Evolutionary conservation across 2,888 invertebrate genomes (phyloP), one percentile per base, ranked within the genome.

Genomic region (Ferrisia virgata): DNA sequence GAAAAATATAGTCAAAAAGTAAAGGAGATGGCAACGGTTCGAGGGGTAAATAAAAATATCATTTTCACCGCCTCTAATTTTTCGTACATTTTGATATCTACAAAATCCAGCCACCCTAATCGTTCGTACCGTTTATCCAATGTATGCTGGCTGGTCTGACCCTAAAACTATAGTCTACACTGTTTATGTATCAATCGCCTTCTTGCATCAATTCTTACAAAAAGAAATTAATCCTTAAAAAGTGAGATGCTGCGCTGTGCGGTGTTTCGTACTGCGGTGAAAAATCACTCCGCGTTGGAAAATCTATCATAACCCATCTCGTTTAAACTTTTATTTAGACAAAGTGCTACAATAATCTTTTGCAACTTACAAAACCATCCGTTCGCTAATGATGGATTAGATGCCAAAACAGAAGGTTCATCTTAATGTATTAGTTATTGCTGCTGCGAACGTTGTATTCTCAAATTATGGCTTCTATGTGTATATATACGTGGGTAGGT

Each of bases 291-390:
- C 28, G 58, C 58, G 11, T 25, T 25, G 58, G 58, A 72, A 72
- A 72, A 72, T 72, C 72, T 72, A 72, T 72, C 72, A 72, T 72
- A 72, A 72, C 72, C 72, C 72, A 72, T 72, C 72, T 72, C 72
- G 72, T 72, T 72, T 72, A 72, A 72, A 72, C 72, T 72, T 72
- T 72, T 72, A 72, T 72, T 72, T 72, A 72, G 72, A 72, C 72
- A 72, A 72, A 72, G 36, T 72, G 72, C 72, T 72, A 72, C 72
- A 72, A 72, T 72, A 72, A 72, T 72, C 72, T 72, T 72, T 72
- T 72, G 36, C 72, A 72, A 33, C 72, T 72, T 72, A 72, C 33
- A 72, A 72, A 72, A 72, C 33, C 33, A 72, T 31, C 33, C 72
- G 72, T 72, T 72, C 72, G 72, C 33, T 72, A 72, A 72, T 72